These are phyloP conservation scores for Neostethus bicornis DNA, from an alignment of 2,797 vertebrate species.

Conservation along the genomic window DNA sequence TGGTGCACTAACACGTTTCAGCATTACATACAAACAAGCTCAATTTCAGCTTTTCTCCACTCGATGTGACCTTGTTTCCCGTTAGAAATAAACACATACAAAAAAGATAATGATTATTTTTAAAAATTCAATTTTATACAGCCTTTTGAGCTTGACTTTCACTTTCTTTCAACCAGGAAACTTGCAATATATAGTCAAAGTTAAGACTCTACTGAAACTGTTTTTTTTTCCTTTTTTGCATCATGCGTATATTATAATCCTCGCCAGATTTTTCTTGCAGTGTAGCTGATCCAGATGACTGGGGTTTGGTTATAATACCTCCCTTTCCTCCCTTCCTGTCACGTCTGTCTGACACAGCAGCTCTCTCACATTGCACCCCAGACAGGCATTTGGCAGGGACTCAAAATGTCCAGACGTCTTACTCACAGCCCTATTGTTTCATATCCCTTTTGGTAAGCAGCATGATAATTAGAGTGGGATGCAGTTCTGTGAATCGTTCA, in stretches of 20 bases:
- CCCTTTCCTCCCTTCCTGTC: slow-evolving; percentile 65
- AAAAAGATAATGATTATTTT: no score
- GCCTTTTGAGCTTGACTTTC: no score
- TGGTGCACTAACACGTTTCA: no score
- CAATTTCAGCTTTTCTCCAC: no score
- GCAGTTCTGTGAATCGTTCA: slow-evolving; percentile 52
- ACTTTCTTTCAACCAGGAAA: no score
- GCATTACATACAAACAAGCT: no score
- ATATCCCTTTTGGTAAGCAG: slow-evolving; percentile 68
- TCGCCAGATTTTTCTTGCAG: slow-evolving; percentile 63
- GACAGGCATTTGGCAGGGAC: slow-evolving; percentile 75
- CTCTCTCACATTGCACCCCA: slow-evolving; percentile 67
- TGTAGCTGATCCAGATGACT: slow-evolving; percentile 63
- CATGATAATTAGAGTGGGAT: slow-evolving; percentile 70
- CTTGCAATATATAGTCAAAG: no score
- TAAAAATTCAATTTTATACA: no score
- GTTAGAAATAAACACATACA: no score
- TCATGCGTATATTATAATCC: slow-evolving; percentile 56
- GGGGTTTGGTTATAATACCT: slow-evolving; percentile 57
- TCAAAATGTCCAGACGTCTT: slow-evolving; percentile 80
- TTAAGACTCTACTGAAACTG: no score
- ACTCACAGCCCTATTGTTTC: slow-evolving; percentile 80
- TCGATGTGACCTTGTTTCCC: no score
- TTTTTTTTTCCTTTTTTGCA: slow-evolving; percentile 19
- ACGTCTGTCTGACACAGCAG: slow-evolving; percentile 67